phyloP scores from a whole-genome alignment of 2,797 vertebrate species.

The Mormyrops boulengeri region DNA sequence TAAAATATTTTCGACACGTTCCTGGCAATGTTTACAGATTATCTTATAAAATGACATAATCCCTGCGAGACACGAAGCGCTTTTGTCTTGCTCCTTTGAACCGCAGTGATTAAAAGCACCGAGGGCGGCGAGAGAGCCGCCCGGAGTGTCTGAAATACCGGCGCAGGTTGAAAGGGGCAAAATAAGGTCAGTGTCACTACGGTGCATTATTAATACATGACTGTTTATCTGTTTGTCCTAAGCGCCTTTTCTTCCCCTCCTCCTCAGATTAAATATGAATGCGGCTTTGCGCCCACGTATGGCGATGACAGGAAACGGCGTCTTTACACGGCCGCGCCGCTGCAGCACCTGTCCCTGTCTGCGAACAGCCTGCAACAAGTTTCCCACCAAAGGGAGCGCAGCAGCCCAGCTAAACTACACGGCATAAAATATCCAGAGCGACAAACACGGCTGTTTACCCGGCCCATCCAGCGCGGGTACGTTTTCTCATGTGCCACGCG shows the following conservation, averaged over 20 bases:
- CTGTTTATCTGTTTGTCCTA: constrained; percentile 66
- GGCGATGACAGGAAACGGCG: constrained; percentile 34
- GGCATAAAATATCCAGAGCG: neutral
- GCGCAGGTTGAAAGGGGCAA: constrained; percentile 69
- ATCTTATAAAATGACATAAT: constrained; percentile 48
- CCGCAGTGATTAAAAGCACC: constrained; percentile 46
- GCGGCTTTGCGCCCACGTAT: constrained; percentile 58
- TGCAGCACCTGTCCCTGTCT: neutral
- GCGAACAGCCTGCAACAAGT: constrained; percentile 14
- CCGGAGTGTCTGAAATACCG: constrained; percentile 66
- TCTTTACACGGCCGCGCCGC: neutral
- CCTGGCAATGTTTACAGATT: neutral
- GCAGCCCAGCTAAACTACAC: neutral
- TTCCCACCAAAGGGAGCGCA: constrained; percentile 1
- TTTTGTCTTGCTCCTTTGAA: constrained; percentile 49
- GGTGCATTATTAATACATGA: constrained; percentile 68
- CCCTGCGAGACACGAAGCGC: constrained; percentile 58
- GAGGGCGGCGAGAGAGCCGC: constrained; percentile 54
- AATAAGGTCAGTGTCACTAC: constrained; percentile 73
- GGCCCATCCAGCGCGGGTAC: neutral
- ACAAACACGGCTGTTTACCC: neutral
- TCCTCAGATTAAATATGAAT: constrained; percentile 63
- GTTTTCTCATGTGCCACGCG: neutral
- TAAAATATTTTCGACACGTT: neutral
- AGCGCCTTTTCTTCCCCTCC: constrained; percentile 48